Conservation (phyloP, 2,113 vertebrate genomes). For the Cnemophilus loriae region DNA sequence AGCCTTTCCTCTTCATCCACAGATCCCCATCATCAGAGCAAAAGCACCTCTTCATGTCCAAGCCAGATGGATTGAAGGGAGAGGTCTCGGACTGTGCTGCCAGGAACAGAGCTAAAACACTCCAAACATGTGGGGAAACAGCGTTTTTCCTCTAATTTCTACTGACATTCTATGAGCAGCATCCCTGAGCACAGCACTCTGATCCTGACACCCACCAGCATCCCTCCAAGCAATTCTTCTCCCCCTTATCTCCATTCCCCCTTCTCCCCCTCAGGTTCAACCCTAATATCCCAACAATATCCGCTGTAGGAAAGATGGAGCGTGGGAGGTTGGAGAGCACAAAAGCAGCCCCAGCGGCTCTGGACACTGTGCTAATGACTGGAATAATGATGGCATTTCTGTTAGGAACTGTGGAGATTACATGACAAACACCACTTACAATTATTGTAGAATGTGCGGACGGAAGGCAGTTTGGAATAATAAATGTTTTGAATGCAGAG, state of each 20-base stretch:
- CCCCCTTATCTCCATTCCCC: not conserved
- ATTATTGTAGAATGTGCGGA: not conserved
- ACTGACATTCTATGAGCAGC: not conserved
- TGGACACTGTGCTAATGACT: not conserved
- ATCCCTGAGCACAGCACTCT: not conserved
- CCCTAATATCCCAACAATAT: not conserved
- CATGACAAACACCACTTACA: conserved; percentile 22
- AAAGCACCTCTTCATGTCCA: not conserved
- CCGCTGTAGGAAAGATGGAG: not conserved
- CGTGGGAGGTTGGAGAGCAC: not conserved
- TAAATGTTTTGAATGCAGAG: conserved; percentile 9
- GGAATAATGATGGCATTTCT: conserved; percentile 42
- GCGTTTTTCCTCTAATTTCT: not conserved
- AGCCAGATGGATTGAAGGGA: not conserved
- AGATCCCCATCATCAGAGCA: not conserved
- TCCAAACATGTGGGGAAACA: fast-evolving
- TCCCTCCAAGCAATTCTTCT: not conserved
- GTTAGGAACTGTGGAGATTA: conserved; percentile 35
- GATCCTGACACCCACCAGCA: not conserved
- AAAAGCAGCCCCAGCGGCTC: not conserved
- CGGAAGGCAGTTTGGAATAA: conserved; percentile 40
- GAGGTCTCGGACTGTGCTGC: not conserved
- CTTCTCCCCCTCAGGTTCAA: not conserved
- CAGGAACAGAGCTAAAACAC: not conserved
- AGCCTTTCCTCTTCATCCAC: not conserved